Percentiles rank a stretch among this genome's conserved stretches.
Evolutionary conservation across 1,140 invertebrate genomes (phyloP).

Genomic region (Octopus sinensis): DNA sequence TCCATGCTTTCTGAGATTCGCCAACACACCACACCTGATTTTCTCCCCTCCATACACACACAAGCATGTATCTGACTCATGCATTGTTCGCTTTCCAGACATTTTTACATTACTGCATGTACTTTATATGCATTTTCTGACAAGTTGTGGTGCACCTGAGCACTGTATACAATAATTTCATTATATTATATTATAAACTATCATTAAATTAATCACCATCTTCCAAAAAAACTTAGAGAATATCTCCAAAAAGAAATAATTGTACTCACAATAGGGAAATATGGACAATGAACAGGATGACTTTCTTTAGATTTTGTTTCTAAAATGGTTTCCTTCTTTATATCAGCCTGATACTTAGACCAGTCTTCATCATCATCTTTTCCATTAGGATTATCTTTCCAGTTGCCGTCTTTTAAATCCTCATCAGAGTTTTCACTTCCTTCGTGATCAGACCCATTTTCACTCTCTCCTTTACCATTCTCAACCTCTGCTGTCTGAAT

Average conservation of each 20-base stretch:
- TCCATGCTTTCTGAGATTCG: too few species aligned
- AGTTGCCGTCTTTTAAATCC: slow-evolving; percentile 38
- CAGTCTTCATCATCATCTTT: slow-evolving; percentile 63
- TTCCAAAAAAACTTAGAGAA: background rate
- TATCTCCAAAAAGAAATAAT: background rate
- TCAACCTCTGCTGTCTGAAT: slow-evolving; percentile 8
- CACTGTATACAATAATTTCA: too few species aligned
- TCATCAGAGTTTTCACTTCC: slow-evolving; percentile 59
- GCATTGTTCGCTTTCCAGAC: too few species aligned
- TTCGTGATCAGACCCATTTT: slow-evolving; percentile 38
- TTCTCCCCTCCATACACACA: too few species aligned
- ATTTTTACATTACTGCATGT: too few species aligned
- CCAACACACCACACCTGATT: too few species aligned
- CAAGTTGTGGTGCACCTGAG: too few species aligned
- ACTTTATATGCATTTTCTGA: too few species aligned
- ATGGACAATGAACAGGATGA: slow-evolving; percentile 92
- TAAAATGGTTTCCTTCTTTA: slow-evolving; percentile 76
- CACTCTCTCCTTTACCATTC: slow-evolving; percentile 19
- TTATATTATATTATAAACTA: background rate
- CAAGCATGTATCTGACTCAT: too few species aligned
- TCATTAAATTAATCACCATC: background rate
- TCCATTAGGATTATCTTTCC: slow-evolving; percentile 19
- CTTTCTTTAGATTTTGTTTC: slow-evolving; percentile 92
- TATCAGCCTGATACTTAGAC: slow-evolving; percentile 62
- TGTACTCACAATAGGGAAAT: slow-evolving; percentile 77